phyloP scores from a whole-genome alignment of 53 echinoderm and acorn worm genomes.

The Temnopleurus reevesii region DNA sequence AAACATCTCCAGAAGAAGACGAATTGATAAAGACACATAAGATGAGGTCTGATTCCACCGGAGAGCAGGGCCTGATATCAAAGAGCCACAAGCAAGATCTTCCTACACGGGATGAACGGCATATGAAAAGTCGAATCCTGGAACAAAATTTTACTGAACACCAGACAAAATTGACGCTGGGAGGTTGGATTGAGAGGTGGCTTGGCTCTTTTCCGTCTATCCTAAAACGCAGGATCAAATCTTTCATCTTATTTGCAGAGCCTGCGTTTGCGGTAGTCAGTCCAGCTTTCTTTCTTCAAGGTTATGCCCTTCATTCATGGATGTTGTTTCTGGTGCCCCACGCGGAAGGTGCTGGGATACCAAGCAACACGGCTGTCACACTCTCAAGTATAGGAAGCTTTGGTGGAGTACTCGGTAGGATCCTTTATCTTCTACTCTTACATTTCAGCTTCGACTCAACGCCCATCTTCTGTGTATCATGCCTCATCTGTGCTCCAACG shows the following conservation, averaged over 20 bases:
- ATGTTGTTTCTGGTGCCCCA: slow-evolving; percentile 44
- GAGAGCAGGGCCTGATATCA: too few species aligned
- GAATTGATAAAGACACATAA: too few species aligned
- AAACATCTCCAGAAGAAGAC: too few species aligned
- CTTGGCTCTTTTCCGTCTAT: too few species aligned
- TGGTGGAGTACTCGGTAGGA: slow-evolving; percentile 28
- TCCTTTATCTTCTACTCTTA: not conserved
- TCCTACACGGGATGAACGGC: too few species aligned
- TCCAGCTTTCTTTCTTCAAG: not conserved
- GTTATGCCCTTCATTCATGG: not conserved
- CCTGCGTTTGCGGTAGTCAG: not conserved
- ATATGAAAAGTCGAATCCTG: too few species aligned
- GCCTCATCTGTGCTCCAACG: not conserved
- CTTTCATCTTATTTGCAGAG: slow-evolving; percentile 4
- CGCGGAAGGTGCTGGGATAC: not conserved
- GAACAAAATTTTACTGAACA: too few species aligned
- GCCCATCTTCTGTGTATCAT: not conserved
- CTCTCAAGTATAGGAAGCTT: slow-evolving; percentile 5
- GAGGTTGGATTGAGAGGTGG: too few species aligned
- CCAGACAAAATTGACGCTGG: too few species aligned
- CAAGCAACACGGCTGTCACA: not conserved
- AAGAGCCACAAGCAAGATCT: too few species aligned
- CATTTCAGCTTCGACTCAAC: not conserved
- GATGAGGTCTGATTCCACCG: too few species aligned
- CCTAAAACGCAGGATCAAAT: not conserved